phyloP scores from a whole-genome alignment of 2,888 invertebrate genomes.

The Leucozona laternaria region DNA sequence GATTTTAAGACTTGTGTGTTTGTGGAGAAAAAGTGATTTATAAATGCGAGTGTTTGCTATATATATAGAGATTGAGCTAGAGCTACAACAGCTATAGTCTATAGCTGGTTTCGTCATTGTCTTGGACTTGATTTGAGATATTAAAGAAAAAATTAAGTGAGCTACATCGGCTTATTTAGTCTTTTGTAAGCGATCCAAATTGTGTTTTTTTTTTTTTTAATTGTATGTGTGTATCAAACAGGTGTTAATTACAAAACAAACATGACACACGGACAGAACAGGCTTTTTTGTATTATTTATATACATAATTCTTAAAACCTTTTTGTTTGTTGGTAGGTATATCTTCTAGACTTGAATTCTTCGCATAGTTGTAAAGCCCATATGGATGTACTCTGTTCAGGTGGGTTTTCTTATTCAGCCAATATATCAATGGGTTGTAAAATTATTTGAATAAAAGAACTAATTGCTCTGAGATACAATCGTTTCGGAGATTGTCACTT shows the following conservation, averaged over 20 bases:
- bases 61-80: background rate
- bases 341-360: conserved; percentile 39
- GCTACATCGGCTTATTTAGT: conserved; percentile 56
- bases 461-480: conserved; percentile 68
- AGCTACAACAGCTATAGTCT: too few species aligned
- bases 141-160: conserved; percentile 54
- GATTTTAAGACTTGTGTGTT: conserved; percentile 25
- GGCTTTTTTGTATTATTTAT: conserved; percentile 34
- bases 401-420: background rate
- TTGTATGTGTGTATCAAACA: conserved; percentile 70
- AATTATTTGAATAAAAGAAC: conserved; percentile 66
- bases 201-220: conserved; percentile 22
- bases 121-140: conserved; percentile 32
- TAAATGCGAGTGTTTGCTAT: background rate
- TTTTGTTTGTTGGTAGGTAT: conserved; percentile 38
- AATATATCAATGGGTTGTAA: conserved; percentile 44
- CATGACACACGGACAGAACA: conserved; percentile 68
- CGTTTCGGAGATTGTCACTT: conserved; percentile 7
- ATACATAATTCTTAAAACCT: conserved; percentile 42
- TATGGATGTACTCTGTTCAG: conserved; percentile 44
- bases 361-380: conserved; percentile 58
- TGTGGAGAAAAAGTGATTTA: conserved; percentile 29
- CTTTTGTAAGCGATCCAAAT: conserved; percentile 62
- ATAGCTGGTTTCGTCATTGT: conserved; percentile 23
- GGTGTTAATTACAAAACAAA: conserved; percentile 73